Evolutionary conservation across 2,888 invertebrate genomes (phyloP).

Genomic region (Sialis lutaria): DNA sequence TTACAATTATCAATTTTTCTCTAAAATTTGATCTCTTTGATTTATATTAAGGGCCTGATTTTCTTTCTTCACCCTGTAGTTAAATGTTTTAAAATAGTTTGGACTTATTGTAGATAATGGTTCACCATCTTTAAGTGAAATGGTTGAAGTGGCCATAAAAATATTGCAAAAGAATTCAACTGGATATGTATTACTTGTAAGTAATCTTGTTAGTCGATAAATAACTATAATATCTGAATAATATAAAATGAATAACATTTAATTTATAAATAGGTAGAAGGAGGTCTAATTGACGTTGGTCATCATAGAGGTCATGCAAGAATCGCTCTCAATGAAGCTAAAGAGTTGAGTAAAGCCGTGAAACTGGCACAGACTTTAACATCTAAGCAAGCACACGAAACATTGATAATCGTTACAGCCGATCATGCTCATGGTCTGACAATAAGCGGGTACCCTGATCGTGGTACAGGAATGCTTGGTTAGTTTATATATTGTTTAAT

Average conservation of each 20-base stretch:
- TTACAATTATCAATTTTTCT: too few species aligned
- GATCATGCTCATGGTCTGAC: constrained; percentile 68
- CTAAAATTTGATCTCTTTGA: too few species aligned
- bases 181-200: constrained; percentile 58
- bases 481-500: constrained; percentile 9
- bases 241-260: neutral
- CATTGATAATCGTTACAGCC: constrained; percentile 69
- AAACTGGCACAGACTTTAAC: constrained; percentile 41
- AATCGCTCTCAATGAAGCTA: constrained; percentile 61
- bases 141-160: constrained; percentile 62
- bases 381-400: constrained; percentile 32
- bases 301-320: constrained; percentile 69
- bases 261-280: constrained; percentile 45
- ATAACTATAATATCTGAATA: too few species aligned
- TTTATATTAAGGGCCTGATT: too few species aligned
- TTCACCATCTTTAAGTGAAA: constrained; percentile 61
- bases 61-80: too few species aligned
- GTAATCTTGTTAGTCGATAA: constrained; percentile 8
- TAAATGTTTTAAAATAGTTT: too few species aligned
- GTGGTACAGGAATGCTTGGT: constrained; percentile 57
- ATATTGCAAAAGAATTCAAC: constrained; percentile 43
- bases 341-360: constrained; percentile 65
- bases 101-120: constrained; percentile 26
- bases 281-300: constrained; percentile 71
- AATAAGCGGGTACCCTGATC: constrained; percentile 58